Conservation (phyloP, 2,113 vertebrate species). For the Tragulus kanchil region DNA sequence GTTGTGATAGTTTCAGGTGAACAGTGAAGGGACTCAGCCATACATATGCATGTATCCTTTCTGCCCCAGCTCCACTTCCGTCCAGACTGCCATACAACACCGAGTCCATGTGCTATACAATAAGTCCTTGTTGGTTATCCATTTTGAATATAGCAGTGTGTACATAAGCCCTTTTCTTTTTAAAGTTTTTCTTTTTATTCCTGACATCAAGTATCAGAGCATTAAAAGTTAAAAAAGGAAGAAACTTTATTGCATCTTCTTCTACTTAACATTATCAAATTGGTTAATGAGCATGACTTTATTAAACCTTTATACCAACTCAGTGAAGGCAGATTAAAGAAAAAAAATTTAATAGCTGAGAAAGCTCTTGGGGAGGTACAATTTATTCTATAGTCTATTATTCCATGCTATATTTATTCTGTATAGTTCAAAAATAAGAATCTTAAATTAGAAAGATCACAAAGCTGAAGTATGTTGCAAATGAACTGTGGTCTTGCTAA, state of each 20-base stretch:
- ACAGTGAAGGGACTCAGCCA: not conserved
- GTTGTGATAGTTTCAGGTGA: not conserved
- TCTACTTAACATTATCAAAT: slow-evolving; percentile 22
- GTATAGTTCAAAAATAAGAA: not conserved
- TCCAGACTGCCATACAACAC: not conserved
- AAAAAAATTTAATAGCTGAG: slow-evolving; percentile 13
- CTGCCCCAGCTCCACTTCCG: not conserved
- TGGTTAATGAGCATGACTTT: slow-evolving; percentile 18
- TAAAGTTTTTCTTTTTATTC: slow-evolving; percentile 4
- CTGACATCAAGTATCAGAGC: not conserved
- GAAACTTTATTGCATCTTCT: not conserved
- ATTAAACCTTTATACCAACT: slow-evolving; percentile 12
- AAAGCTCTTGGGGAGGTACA: not conserved
- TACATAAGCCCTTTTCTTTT: not conserved
- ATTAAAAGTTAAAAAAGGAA: slow-evolving; percentile 51
- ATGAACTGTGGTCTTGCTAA: not conserved
- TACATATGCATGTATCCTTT: not conserved
- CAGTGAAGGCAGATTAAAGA: not conserved
- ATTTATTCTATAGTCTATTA: slow-evolving; percentile 5
- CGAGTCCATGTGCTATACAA: not conserved
- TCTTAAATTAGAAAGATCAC: not conserved
- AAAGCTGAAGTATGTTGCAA: not conserved
- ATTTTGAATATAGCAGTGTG: not conserved
- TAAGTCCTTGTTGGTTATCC: not conserved
- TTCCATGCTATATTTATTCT: not conserved